phyloP scores from a whole-genome alignment of 2,888 invertebrate species.

The Lycophotia porphyrea region DNA sequence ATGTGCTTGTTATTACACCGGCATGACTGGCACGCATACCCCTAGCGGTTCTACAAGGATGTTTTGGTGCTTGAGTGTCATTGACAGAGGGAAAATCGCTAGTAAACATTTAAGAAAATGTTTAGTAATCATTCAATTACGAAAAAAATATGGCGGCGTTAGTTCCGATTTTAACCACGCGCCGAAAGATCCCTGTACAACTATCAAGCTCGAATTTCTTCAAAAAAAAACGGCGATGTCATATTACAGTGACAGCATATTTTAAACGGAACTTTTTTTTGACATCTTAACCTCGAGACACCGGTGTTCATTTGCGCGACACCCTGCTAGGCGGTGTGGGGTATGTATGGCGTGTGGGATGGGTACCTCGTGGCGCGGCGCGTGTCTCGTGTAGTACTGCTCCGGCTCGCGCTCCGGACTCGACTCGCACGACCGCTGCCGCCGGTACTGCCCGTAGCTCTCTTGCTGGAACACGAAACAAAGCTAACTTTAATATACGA shows the following conservation, averaged over 20 bases:
- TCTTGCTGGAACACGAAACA: constrained; percentile 72
- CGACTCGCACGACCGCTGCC: constrained; percentile 82
- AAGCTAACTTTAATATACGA: not conserved
- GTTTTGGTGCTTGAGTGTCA: too few species aligned
- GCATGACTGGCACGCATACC: too few species aligned
- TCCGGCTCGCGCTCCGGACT: constrained; percentile 82
- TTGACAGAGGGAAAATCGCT: too few species aligned
- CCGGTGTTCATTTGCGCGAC: not conserved
- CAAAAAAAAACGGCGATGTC: too few species aligned
- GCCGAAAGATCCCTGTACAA: too few species aligned
- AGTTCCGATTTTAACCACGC: too few species aligned
- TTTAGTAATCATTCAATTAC: too few species aligned
- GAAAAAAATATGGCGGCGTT: too few species aligned
- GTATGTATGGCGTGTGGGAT: not conserved
- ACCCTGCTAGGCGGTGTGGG: not conserved
- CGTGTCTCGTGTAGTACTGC: constrained; percentile 60
- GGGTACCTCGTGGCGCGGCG: constrained; percentile 42
- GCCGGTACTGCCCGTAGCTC: constrained; percentile 77
- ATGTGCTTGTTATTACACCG: too few species aligned
- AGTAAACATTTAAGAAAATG: too few species aligned
- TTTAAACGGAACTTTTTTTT: not conserved
- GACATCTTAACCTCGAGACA: not conserved
- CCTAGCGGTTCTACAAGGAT: too few species aligned
- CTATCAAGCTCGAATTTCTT: too few species aligned
- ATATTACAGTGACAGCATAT: not conserved